phyloP scores from a whole-genome alignment of 1,140 invertebrate genomes.

The Microplitis demolitor region DNA sequence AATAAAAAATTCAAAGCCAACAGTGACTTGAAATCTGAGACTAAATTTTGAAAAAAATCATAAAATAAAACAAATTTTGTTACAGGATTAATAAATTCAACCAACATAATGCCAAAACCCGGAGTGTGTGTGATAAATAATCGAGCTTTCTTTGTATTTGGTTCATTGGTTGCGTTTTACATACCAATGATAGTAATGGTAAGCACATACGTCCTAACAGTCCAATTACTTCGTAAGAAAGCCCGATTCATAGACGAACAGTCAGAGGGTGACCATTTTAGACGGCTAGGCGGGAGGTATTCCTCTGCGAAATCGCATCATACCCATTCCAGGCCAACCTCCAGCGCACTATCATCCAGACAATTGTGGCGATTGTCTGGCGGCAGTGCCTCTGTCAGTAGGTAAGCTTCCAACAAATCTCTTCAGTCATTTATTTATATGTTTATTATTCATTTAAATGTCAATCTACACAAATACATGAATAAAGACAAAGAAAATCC shows the following conservation, averaged over 20 bases:
- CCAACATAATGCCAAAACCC: constrained; percentile 78
- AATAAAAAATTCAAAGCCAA: too few relatives aligned
- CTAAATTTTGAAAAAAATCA: constrained; percentile 18
- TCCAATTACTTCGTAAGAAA: constrained; percentile 78
- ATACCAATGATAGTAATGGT: constrained; percentile 93
- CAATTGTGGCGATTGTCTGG: constrained; percentile 59
- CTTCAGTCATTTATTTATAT: not conserved
- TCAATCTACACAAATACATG: too few relatives aligned
- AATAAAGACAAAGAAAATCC: too few relatives aligned
- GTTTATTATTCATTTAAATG: not conserved
- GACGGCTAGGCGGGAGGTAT: constrained; percentile 67
- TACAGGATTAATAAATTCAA: constrained; percentile 71
- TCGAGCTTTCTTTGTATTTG: constrained; percentile 83
- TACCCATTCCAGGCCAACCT: constrained; percentile 40
- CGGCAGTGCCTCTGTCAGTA: constrained; percentile 35
- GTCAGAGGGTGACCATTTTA: constrained; percentile 65
- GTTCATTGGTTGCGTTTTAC: constrained; percentile 89
- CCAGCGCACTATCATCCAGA: constrained; percentile 29
- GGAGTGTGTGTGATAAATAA: constrained; percentile 85
- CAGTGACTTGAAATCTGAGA: not conserved
- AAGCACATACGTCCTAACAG: constrained; percentile 86
- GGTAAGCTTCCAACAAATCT: constrained; percentile 24
- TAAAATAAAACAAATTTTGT: constrained; percentile 24
- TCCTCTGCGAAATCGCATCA: constrained; percentile 59
- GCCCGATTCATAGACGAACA: constrained; percentile 71